Percentiles rank a stretch among this genome's conserved stretches.
phyloP scores from a whole-genome alignment of 2,113 vertebrate species.

The Gobiocypris rarus region DNA sequence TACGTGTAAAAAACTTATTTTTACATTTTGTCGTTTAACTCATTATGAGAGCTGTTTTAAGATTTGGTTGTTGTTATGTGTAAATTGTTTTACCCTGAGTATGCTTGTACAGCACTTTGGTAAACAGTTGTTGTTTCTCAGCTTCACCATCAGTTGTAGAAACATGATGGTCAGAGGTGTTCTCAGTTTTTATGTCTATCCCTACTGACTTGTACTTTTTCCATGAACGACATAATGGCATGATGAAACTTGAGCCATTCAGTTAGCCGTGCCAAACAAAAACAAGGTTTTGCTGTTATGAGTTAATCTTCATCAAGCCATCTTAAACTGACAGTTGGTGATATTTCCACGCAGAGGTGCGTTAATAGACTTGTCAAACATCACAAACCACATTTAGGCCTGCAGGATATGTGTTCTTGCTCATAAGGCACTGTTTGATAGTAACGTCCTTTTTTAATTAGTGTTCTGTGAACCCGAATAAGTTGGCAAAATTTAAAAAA shows the following conservation, averaged over 20 bases:
- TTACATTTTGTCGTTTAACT: no score
- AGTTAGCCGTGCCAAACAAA: not conserved
- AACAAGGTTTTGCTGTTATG: not conserved
- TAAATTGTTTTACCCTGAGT: no score
- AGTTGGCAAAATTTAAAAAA: no score
- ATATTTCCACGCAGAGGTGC: not conserved
- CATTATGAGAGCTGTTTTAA: no score
- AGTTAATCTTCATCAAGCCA: not conserved
- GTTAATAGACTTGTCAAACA: not conserved
- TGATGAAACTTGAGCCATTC: not conserved
- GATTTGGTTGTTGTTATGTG: no score
- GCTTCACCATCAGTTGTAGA: not conserved
- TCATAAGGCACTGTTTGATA: no score
- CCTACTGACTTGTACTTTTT: not conserved
- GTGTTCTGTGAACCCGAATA: not conserved
- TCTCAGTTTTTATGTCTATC: not conserved
- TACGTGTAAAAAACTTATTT: no score
- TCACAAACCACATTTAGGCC: conserved; percentile 8
- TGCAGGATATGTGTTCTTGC: not conserved
- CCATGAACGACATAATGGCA: not conserved
- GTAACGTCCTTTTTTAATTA: not conserved
- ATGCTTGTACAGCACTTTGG: no score
- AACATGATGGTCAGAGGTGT: not conserved
- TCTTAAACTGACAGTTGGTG: not conserved
- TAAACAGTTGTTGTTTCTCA: not conserved